Evolutionary conservation across 2,797 vertebrate species (phyloP), one percentile per base, ranked within the genome.

Genomic region (Heliangelus exortis): DNA sequence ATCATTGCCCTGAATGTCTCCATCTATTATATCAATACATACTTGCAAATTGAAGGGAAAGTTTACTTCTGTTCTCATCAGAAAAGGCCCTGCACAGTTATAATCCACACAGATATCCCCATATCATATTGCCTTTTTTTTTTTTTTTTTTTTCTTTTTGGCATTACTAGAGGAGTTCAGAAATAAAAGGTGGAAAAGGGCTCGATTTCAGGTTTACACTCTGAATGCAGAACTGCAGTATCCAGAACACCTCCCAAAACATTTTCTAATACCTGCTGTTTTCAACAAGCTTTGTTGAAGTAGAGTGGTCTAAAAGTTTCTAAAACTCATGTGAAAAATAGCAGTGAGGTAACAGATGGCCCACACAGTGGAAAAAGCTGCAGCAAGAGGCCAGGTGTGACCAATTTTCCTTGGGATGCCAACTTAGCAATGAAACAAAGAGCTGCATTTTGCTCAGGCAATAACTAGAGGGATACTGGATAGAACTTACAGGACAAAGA

Each of bases 1-100:
- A 92, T 77, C 81, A 13, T 50, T 72, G 58, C 76, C 61, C 87
- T 48, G 31, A 72, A 89, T 0, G 3, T 73, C 81, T 92, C 73
- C 45, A 74, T 61, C 17, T 81, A 61, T 87, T 85, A 33, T 29
- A 90, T 55, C 54, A 80, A 83, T 77, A 61, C 12, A 74, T 39
- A 61, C 53, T 92, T 80, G 41, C 68, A 83, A 71, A 87, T 68
- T 25, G 15, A 93, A 93, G 59, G 74, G 50, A 43, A 94, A 87
- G 33, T 73, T 66, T 58, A 79, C 34, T 36, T n/a, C 34, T 75
- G 45, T 58, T 85, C 89, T 73, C 82, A 16, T 2, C 76, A 36
- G 54, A 47, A 86, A 83, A 89, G 19, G 45, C 16, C 36, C 33
- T 65, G 39, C 33, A 15, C 25, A 57, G 34, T 66, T 75, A 33